Evolutionary conservation across 2,797 vertebrate species (phyloP).

Genomic region (Luscinia megarhynchos): DNA sequence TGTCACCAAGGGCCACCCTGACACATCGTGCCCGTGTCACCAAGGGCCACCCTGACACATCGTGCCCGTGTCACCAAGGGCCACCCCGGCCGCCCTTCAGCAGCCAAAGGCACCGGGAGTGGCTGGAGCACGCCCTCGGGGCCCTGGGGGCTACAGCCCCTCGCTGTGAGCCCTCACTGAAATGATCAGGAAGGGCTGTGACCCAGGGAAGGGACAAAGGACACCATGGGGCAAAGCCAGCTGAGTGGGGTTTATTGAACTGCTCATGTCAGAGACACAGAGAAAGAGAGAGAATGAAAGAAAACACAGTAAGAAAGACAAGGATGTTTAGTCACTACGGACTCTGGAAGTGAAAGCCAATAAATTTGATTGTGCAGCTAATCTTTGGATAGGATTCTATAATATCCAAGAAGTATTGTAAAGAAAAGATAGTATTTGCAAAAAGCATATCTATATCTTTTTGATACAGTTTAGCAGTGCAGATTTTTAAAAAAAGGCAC

Average conservation of each 20-base stretch:
- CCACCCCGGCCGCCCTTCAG: no score
- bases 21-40: no score
- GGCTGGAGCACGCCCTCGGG: no score
- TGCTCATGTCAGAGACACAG: fast-evolving
- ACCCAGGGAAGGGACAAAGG: background rate
- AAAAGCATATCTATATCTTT: fast-evolving
- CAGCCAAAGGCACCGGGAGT: no score
- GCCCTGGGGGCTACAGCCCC: no score
- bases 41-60: no score
- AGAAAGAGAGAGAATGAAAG: fast-evolving
- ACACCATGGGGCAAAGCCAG: no score
- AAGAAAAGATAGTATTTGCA: background rate
- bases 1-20: no score
- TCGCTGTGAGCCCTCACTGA: no score
- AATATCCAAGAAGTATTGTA: background rate
- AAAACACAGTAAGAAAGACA: no score
- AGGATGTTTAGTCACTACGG: background rate
- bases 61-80: no score
- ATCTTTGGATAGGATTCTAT: fast-evolving
- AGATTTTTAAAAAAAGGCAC: background rate
- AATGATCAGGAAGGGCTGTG: background rate
- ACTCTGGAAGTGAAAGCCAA: background rate
- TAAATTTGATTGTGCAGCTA: background rate
- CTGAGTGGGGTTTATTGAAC: background rate
- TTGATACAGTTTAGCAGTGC: background rate